These are phyloP conservation scores for Cheumatopsyche charites DNA, from an alignment of 1,140 invertebrate species.

Conservation along the genomic window DNA sequence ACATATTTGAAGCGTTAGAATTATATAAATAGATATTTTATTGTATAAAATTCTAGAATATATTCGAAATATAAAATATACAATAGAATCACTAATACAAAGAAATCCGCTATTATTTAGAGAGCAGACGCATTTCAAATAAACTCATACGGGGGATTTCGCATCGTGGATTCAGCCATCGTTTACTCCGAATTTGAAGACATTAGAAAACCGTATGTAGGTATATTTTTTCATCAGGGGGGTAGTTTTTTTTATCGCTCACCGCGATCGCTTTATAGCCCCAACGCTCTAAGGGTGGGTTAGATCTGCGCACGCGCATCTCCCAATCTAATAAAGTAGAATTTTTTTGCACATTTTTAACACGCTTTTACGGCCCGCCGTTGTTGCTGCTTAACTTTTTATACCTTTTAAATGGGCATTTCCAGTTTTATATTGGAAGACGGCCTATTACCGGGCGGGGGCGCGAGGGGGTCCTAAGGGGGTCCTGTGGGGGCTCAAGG, in stretches of 20 bases:
- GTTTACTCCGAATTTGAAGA: not conserved
- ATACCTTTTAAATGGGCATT: slow-evolving; percentile 49
- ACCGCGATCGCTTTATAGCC: slow-evolving; percentile 3
- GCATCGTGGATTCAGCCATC: not conserved
- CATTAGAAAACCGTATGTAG: not conserved
- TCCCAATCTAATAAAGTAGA: slow-evolving; percentile 41
- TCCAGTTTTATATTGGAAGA: slow-evolving; percentile 46
- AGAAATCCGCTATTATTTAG: too few relatives aligned
- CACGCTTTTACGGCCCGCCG: slow-evolving; percentile 45
- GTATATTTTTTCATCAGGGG: not conserved
- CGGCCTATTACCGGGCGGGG: slow-evolving; percentile 35
- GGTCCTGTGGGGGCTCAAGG: too few relatives aligned
- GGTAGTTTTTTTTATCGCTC: slow-evolving; percentile 7
- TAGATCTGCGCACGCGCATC: too few relatives aligned
- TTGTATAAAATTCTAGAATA: too few relatives aligned
- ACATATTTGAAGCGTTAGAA: too few relatives aligned
- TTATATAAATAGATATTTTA: too few relatives aligned
- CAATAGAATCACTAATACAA: too few relatives aligned
- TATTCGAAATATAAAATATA: too few relatives aligned
- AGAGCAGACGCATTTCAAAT: too few relatives aligned
- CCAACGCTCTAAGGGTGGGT: too few relatives aligned
- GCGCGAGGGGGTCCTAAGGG: not conserved
- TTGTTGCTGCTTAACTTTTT: slow-evolving; percentile 48
- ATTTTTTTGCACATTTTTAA: slow-evolving; percentile 47
- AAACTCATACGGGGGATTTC: too few relatives aligned